Evolutionary conservation across 2,113 vertebrate genomes (phyloP).

Genomic region (Ursus arctos): DNA sequence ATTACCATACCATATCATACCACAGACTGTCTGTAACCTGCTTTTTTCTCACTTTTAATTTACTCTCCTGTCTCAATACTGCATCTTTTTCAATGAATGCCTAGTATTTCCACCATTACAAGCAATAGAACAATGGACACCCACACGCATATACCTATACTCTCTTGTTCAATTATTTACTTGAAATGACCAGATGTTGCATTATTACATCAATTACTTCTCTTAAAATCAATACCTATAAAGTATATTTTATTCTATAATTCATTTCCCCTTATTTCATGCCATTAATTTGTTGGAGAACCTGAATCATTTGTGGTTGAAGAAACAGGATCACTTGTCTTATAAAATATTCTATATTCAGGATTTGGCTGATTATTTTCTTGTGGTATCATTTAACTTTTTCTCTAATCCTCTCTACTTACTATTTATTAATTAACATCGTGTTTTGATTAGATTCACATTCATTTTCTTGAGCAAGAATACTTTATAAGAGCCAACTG

Average conservation of each 20-base stretch:
- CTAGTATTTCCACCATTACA: neutral
- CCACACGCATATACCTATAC: neutral
- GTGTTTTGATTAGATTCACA: neutral
- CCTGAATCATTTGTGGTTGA: neutral
- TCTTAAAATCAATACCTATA: neutral
- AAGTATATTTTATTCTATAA: neutral
- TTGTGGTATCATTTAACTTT: neutral
- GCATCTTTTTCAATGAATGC: neutral
- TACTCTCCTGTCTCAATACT: slow-evolving; percentile 9
- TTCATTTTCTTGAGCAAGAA: neutral
- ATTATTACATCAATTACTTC: neutral
- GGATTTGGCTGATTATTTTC: neutral
- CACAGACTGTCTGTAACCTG: neutral
- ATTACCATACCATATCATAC: neutral
- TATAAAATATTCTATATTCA: neutral
- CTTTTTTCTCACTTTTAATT: neutral
- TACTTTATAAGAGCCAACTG: neutral
- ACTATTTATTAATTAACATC: neutral
- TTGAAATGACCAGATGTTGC: slow-evolving; percentile 1
- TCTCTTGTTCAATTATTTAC: neutral
- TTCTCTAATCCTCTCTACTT: neutral
- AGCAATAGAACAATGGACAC: neutral
- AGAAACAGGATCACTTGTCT: neutral
- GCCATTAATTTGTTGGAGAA: neutral
- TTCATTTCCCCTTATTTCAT: neutral